Evolutionary conservation across 2,113 vertebrate genomes (phyloP), one percentile per base, ranked within the genome.

Genomic region (Macrotis lagotis): DNA sequence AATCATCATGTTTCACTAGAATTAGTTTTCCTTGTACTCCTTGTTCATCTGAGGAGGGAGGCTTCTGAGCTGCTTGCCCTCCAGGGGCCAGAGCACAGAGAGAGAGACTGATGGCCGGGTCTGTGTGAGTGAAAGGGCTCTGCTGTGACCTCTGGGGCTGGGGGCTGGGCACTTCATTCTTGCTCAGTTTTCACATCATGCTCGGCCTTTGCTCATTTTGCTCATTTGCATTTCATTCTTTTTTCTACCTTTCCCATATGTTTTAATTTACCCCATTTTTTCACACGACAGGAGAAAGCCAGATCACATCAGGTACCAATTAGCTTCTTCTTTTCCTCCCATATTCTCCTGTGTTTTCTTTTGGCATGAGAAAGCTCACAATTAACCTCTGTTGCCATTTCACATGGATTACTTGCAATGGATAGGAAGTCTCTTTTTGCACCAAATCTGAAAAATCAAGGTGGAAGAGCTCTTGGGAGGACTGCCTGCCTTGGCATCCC

Each of bases 231-330:
- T 98, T 98, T 98, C 97, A 97, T 98, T 97, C 98, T 98, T 98
- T 97, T 83, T 97, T 98, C 94, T 96, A 96, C 94, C 98, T 98
- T 98, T 98, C 98, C 94, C 95, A 98, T 98, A 98, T 98, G 98
- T 99, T 98, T 98, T 99, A 99, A 98, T 98, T 98, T 98, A 93
- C 98, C 98, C 98, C 98, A 74, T 99, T 99, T 99, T 99, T 98
- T 99, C 98, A 99, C 97, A 98, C 98, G 98, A 99, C 99, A 99
- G 99, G 98, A 99, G 99, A 99, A 99, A 99, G 98, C 98, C 98
- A 97, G 98, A 98, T 98, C 98, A 98, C 98, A 99, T 98, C 98
- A 99, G 99, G 99, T 99, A 99, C 98, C 98, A 98, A 98, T 90
- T 98, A 98, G 98, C 98, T 98, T 98, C 98, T 98, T 98, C 98